Evolutionary conservation across 2,888 invertebrate species (phyloP), one percentile per base, ranked within the genome.

Genomic region (Acleris holmiana): DNA sequence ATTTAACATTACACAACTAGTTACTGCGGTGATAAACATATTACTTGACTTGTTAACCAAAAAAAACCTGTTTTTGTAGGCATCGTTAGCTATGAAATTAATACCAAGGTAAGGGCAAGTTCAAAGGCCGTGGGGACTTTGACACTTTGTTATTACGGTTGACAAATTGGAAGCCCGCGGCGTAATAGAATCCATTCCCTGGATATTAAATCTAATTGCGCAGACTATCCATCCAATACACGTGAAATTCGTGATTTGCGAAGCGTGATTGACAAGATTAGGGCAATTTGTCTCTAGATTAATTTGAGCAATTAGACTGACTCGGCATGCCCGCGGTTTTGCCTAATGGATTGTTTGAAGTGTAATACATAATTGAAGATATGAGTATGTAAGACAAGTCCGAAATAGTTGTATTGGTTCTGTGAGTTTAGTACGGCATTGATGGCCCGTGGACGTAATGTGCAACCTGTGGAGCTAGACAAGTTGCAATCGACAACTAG

Each of bases 261-360:
- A 21, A 21, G 62, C 50, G 44, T 18, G 63, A 58, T 63, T 47
- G 63, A 47, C 47, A 44, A 44, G 51, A 58, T 57, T 25, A 47
- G 18, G 21, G 63, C 47, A 51, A 63, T 63, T 29, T 53, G 57
- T 63, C 46, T n/a, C 15, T 18, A 5, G 47, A 63, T 63, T 63
- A 58, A 63, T 63, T 63, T 51, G 40, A 47, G 50, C 57, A 40
- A 51, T 63, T 40, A 46, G 23, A 17, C 21, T 46, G 49, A 61
- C 48, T 61, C 47, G 23, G 23, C 35, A 35, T 8, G 19, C 40
- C 6, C n/a, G 13, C 25, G 1, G 44, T 15, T 44, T 44, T 44
- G n/a, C 15, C 44, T 44, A 44, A 44, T 44, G 44, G 44, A n/a
- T 44, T 44, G 44, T 44, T 44, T 44, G 17, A 17, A n/a, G 44